Conservation (phyloP, 2,113 vertebrate genomes). For the Otus sunia region DNA sequence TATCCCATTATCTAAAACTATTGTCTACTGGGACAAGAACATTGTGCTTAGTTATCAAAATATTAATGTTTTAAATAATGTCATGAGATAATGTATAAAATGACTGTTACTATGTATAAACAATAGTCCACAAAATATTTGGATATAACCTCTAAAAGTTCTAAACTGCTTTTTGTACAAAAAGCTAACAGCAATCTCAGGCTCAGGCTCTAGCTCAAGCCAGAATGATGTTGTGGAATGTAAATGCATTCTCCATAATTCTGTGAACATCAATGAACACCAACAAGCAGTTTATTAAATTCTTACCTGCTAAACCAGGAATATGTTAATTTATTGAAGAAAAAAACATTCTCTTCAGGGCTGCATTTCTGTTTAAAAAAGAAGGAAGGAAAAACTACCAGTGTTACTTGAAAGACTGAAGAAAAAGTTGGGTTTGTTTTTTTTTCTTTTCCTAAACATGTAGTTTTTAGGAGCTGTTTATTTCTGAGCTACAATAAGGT, state of each 20-base stretch:
- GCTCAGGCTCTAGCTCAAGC: neutral
- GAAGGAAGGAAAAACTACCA: neutral
- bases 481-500: neutral
- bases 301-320: slow-evolving; percentile 67
- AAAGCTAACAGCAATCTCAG: neutral
- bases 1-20: neutral
- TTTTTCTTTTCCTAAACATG: neutral
- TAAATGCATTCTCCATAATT: neutral
- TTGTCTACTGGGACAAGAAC: neutral
- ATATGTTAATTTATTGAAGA: slow-evolving; percentile 62
- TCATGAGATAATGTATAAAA: neutral
- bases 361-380: slow-evolving; percentile 44
- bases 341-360: slow-evolving; percentile 51
- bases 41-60: neutral
- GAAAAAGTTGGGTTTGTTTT: neutral
- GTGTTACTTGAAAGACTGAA: neutral
- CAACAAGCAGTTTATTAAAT: neutral
- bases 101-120: neutral
- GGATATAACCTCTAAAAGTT: neutral
- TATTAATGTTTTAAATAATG: neutral
- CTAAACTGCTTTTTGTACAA: neutral
- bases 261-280: neutral
- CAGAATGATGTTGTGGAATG: neutral
- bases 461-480: neutral
- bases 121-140: neutral